Evolutionary conservation across 2,888 invertebrate species (phyloP).

Genomic region (Leptopilina drosophilae): DNA sequence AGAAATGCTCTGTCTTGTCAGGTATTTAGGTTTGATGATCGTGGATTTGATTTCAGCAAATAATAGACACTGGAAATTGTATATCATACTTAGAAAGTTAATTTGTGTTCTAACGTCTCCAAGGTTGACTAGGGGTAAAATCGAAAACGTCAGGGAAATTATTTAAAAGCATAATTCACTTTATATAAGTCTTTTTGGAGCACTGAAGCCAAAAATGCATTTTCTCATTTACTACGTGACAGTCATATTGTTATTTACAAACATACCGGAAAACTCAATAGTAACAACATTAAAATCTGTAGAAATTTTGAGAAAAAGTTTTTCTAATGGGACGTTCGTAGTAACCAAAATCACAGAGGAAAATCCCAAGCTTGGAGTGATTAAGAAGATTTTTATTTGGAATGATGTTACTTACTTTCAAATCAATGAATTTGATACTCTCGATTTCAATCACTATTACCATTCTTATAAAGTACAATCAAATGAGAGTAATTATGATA

Average conservation of each 20-base stretch:
- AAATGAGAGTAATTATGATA: not conserved
- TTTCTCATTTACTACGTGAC: slow-evolving; percentile 27
- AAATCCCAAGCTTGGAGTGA: slow-evolving; percentile 43
- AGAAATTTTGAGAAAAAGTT: slow-evolving; percentile 35
- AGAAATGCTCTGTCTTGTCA: not conserved
- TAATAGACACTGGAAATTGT: not conserved
- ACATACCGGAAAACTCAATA: too few species aligned
- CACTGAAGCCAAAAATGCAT: slow-evolving; percentile 45
- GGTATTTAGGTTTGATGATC: not conserved
- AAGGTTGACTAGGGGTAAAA: not conserved
- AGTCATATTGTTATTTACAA: not conserved
- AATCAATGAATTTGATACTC: not conserved
- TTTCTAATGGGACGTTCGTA: slow-evolving; percentile 36
- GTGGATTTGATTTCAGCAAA: not conserved
- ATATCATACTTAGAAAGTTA: not conserved
- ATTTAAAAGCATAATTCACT: slow-evolving; percentile 37
- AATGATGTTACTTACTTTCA: slow-evolving; percentile 4
- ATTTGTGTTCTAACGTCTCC: not conserved
- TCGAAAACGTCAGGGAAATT: slow-evolving; percentile 31
- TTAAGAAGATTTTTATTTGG: slow-evolving; percentile 46
- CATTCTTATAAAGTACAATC: not conserved
- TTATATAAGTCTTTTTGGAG: slow-evolving; percentile 28
- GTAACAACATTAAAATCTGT: too few species aligned
- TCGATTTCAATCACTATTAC: slow-evolving; percentile 1
- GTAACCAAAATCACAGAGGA: slow-evolving; percentile 44